Evolutionary conservation across 2,113 vertebrate species (phyloP), one percentile per base, ranked within the genome.

Genomic region (Gymnocephalus cernua): DNA sequence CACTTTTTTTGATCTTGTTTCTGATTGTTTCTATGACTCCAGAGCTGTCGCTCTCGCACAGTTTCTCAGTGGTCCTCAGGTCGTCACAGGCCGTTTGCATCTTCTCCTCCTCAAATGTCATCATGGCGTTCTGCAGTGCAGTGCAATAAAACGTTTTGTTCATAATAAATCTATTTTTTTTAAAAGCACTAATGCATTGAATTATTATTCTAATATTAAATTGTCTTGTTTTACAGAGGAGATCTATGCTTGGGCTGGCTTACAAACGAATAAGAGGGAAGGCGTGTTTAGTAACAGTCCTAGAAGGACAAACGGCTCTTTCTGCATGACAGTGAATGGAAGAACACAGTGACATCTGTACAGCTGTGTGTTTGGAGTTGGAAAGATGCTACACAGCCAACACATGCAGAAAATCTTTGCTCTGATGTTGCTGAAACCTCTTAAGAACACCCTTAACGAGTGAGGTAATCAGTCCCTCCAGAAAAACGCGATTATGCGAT

Each of bases 61-160:
- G 95, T 67, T 98, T 98, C 90, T 99, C 98, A 0, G 98, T 99
- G 23, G 97, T 97, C 90, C 95, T 97, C 89, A 99, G 95, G 87
- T 99, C 98, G 47, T 99, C 98, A 64, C 98, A 99, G 0, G 98
- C 98, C 88, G 96, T 88, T 72, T 99, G 98, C 98, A 99, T 99
- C 89, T 99, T 99, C 91, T 99, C 98, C 90, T 99, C 98, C 93
- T 99, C 98, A 91, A 99, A 99, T 0, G 98, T 99, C 98, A 99
- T 99, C 97, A 99, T 99, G 84, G 98, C 98, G 75, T 98, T 99
- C 98, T 99, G 92, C 18, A 82, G 64, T 0, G 9, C 54, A 69
- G 71, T 3, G 59, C 69, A 25, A n/a, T 13, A 19, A n/a, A 58
- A n/a, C 0, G 0, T 15, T n/a, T 38, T 38, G 13, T 5, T 27